phyloP scores from a whole-genome alignment of 2,113 vertebrate species.

The Calidris pugnax region DNA sequence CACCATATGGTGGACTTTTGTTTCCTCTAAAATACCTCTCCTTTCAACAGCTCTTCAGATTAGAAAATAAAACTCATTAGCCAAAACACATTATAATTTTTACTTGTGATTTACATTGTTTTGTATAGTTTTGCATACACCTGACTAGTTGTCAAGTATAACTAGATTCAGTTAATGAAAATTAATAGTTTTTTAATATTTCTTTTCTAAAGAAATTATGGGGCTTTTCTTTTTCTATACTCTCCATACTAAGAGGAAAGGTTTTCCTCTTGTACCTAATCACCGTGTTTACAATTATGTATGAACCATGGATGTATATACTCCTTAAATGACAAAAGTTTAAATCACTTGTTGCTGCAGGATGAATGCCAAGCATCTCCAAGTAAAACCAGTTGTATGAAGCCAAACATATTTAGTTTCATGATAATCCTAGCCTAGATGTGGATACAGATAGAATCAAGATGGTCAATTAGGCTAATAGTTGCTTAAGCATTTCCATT shows the following conservation, averaged over 20 bases:
- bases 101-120: neutral
- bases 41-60: constrained; percentile 20
- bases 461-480: neutral
- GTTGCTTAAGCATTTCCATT: neutral
- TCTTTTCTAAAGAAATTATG: neutral
- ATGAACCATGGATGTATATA: neutral
- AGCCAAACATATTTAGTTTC: neutral
- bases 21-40: constrained; percentile 33
- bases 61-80: constrained; percentile 39
- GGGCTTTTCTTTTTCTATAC: neutral
- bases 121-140: neutral
- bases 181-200: neutral
- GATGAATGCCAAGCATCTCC: neutral
- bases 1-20: constrained; percentile 36
- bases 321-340: neutral
- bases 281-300: neutral
- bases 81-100: neutral
- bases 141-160: neutral
- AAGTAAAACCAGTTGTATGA: neutral
- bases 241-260: neutral
- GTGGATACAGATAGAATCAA: neutral
- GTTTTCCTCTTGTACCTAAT: neutral
- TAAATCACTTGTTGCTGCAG: neutral
- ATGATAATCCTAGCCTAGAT: neutral
- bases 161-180: neutral